A percentile compares a stretch with the other conserved stretches of the same genome.
Evolutionary conservation across 2,888 invertebrate genomes (phyloP).

Genomic region (Leptinotarsa peninsularis): DNA sequence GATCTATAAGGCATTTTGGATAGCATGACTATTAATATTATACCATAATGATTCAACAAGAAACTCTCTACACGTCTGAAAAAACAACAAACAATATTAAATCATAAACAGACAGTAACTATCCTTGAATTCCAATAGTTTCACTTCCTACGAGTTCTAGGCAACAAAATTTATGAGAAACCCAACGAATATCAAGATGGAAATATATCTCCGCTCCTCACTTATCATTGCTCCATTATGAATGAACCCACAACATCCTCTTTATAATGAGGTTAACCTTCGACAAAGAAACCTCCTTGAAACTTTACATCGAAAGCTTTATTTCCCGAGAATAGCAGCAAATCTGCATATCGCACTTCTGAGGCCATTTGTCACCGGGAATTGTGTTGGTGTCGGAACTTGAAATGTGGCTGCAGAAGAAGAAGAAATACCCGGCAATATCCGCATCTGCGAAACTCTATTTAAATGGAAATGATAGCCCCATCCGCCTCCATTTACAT

Average conservation of each 20-base stretch:
- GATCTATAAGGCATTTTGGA: no score
- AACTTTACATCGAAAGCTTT: conserved; percentile 39
- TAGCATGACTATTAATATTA: no score
- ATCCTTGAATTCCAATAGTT: no score
- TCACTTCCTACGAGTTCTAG: no score
- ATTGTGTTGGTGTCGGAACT: conserved; percentile 58
- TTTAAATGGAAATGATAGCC: conserved; percentile 63
- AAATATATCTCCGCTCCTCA: not conserved
- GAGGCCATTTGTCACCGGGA: conserved; percentile 59
- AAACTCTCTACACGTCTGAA: no score
- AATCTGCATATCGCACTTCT: conserved; percentile 58
- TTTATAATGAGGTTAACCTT: conserved; percentile 20
- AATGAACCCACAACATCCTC: conserved; percentile 15
- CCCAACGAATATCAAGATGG: no score
- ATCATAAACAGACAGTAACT: no score
- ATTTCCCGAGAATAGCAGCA: conserved; percentile 39
- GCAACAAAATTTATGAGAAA: no score
- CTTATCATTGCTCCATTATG: not conserved
- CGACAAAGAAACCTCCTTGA: conserved; percentile 30
- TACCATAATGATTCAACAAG: no score
- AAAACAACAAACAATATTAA: no score
- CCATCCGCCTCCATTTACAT: conserved; percentile 59
- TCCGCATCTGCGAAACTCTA: conserved; percentile 59
- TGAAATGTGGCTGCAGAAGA: conserved; percentile 57
- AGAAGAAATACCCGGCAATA: conserved; percentile 59